phyloP scores from a whole-genome alignment of 1,140 invertebrate genomes.

The Drosophila orosa region DNA sequence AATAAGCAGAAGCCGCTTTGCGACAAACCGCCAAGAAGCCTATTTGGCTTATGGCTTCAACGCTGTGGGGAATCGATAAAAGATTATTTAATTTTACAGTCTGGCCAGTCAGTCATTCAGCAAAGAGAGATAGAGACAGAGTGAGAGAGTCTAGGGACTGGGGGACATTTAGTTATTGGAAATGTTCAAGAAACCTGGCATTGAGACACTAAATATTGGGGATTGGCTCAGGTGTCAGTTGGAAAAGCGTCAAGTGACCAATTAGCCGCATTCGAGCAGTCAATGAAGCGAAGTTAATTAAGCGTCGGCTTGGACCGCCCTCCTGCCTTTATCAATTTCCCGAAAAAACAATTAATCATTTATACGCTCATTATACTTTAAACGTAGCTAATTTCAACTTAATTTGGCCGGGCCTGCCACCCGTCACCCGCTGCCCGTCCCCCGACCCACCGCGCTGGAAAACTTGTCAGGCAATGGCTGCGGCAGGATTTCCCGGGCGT shows the following conservation, averaged over 20 bases:
- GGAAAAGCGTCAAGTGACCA: conserved; percentile 46
- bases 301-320: conserved; percentile 15
- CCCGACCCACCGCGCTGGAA: neutral
- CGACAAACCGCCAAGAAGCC: conserved; percentile 30
- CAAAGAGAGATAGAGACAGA: no score
- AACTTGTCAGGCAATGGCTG: conserved; percentile 45
- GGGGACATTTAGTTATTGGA: conserved; percentile 16
- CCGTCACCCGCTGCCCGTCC: neutral
- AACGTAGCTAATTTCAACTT: conserved; percentile 70
- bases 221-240: conserved; percentile 48
- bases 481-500: conserved; percentile 16
- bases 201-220: neutral
- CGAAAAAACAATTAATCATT: conserved; percentile 71
- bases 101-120: neutral
- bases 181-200: conserved; percentile 3
- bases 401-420: conserved; percentile 33
- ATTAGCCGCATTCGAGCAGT: conserved; percentile 63
- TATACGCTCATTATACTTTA: conserved; percentile 75
- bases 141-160: conserved; percentile 2
- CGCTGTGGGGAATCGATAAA: conserved; percentile 45
- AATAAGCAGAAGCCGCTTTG: conserved; percentile 38
- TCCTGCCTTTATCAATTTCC: conserved; percentile 59
- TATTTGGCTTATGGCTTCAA: conserved; percentile 4
- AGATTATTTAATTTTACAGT: conserved; percentile 40
- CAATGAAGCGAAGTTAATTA: conserved; percentile 71